Conservation (phyloP, 2,797 vertebrate genomes). For the Ateles fusciceps region DNA sequence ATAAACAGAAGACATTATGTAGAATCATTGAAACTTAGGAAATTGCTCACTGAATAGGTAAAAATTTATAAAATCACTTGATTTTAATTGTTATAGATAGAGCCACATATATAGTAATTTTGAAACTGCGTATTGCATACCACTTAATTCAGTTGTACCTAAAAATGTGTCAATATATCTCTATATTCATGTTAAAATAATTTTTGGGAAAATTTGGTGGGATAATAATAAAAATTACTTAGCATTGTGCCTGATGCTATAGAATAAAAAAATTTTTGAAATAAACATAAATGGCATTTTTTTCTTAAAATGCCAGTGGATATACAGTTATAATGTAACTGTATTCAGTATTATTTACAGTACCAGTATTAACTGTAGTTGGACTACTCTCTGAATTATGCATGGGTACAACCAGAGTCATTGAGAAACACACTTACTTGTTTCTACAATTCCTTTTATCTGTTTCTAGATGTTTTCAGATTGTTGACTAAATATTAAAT, state of each 20-base stretch:
- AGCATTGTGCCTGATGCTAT: background rate
- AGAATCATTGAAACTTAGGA: background rate
- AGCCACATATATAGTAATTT: background rate
- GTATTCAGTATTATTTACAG: background rate
- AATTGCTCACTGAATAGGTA: background rate
- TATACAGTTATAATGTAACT: background rate
- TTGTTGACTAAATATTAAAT: background rate
- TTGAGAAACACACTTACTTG: background rate
- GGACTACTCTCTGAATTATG: background rate
- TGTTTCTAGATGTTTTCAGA: background rate
- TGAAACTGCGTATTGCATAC: background rate
- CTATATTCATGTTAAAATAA: background rate
- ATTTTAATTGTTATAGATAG: background rate
- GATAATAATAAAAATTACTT: background rate
- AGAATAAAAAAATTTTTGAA: background rate
- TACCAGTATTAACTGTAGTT: background rate
- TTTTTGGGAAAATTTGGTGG: background rate
- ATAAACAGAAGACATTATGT: background rate
- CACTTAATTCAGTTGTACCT: background rate
- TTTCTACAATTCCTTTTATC: background rate
- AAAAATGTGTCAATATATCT: background rate
- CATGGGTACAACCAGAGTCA: background rate
- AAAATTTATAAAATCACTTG: background rate
- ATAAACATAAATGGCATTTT: background rate
- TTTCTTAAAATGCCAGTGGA: background rate